phyloP scores from a whole-genome alignment of 1,140 invertebrate species.

The Brachionus koreanus region DNA sequence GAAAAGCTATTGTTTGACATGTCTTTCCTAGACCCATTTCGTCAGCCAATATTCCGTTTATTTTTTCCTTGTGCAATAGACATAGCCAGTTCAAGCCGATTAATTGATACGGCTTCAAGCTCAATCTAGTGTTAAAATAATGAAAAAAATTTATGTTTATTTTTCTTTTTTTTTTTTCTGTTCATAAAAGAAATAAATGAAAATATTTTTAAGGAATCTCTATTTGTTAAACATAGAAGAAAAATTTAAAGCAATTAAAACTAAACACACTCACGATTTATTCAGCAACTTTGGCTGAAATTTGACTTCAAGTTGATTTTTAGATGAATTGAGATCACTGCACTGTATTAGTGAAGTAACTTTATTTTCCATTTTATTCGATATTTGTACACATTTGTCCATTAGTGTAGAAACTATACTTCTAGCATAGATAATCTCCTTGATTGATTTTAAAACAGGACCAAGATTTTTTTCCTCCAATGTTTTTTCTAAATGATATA shows the following conservation, averaged over 20 bases:
- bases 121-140: slow-evolving; percentile 55
- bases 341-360: slow-evolving; percentile 53
- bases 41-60: slow-evolving; percentile 96
- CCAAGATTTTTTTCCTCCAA: not conserved
- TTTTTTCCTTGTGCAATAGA: slow-evolving; percentile 96
- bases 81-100: slow-evolving; percentile 95
- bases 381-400: slow-evolving; percentile 60
- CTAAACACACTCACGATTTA: slow-evolving; percentile 49
- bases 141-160: slow-evolving; percentile 61
- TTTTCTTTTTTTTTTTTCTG: too few species aligned
- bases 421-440: slow-evolving; percentile 58
- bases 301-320: slow-evolving; percentile 52
- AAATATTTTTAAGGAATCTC: slow-evolving; percentile 62
- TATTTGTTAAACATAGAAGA: slow-evolving; percentile 58
- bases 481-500: not conserved
- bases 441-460: slow-evolving; percentile 24
- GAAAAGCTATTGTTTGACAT: slow-evolving; percentile 94
- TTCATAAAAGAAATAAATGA: slow-evolving; percentile 67
- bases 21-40: slow-evolving; percentile 84
- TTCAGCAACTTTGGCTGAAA: slow-evolving; percentile 58
- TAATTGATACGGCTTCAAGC: slow-evolving; percentile 76
- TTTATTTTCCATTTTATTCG: slow-evolving; percentile 57
- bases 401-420: slow-evolving; percentile 59
- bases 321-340: slow-evolving; percentile 46
- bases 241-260: not conserved